Conservation (phyloP, 2,888 invertebrate genomes). For the Philopedon plagiatum region DNA sequence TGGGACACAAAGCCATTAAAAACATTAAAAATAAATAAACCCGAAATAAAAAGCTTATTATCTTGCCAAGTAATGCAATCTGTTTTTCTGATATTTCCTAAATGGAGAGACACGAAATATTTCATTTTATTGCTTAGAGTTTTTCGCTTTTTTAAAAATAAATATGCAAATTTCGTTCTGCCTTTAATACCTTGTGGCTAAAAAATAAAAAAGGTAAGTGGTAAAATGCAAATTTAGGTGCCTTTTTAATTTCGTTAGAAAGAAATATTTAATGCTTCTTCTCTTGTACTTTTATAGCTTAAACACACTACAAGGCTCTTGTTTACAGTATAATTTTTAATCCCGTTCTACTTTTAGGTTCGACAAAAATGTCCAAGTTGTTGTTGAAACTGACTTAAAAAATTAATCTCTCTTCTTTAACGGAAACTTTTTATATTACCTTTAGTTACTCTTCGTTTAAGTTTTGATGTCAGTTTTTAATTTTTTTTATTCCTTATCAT, state of each 20-base stretch:
- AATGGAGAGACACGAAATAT: neutral
- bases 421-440: too few species aligned
- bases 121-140: neutral
- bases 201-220: neutral
- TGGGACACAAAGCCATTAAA: neutral
- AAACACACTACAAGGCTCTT: neutral
- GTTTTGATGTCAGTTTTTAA: too few species aligned
- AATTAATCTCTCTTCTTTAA: too few species aligned
- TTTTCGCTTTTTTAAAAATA: neutral
- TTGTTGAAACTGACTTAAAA: too few species aligned
- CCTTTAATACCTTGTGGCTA: slow-evolving; percentile 6
- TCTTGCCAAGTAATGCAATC: neutral
- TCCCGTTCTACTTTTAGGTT: too few species aligned
- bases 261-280: neutral
- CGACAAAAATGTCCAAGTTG: too few species aligned
- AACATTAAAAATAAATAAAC: neutral
- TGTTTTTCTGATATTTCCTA: neutral
- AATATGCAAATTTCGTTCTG: slow-evolving; percentile 3
- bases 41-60: slow-evolving; percentile 4
- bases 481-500: too few species aligned
- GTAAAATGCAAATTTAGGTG: neutral
- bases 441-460: too few species aligned
- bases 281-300: neutral
- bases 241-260: neutral
- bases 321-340: neutral